These are phyloP conservation scores for Lithodes maja DNA, from an alignment of 2,888 invertebrate species.

Conservation along the genomic window DNA sequence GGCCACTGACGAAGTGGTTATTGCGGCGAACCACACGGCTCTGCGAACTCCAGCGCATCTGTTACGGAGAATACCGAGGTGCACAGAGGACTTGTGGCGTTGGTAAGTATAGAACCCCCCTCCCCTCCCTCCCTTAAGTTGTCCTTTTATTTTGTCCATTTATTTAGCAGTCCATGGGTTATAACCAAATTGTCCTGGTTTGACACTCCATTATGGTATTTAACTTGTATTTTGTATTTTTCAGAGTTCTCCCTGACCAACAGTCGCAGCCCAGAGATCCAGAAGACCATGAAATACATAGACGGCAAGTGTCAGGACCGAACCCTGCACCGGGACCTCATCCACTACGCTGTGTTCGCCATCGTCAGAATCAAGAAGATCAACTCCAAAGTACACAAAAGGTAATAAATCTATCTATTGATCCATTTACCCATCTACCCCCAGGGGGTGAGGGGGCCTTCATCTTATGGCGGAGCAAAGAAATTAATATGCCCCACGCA, in stretches of 20 bases:
- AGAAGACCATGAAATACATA: constrained; percentile 81
- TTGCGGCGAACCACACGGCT: constrained; percentile 81
- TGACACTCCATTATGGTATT: no score
- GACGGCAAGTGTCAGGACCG: constrained; percentile 76
- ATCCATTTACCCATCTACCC: no score
- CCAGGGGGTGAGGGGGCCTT: no score
- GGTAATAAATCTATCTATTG: constrained; percentile 72
- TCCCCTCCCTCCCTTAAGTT: not conserved
- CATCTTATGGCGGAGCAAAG: no score
- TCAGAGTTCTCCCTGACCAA: constrained; percentile 83
- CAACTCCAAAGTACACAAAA: constrained; percentile 84
- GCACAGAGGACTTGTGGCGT: constrained; percentile 83
- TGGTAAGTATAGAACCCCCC: constrained; percentile 73
- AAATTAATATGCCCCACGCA: no score
- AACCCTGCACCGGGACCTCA: constrained; percentile 68
- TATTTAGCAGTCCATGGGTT: no score
- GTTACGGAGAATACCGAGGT: constrained; percentile 87
- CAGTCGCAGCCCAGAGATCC: constrained; percentile 82
- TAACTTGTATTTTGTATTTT: constrained; percentile 46
- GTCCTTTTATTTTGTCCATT: not conserved
- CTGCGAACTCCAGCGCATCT: constrained; percentile 94
- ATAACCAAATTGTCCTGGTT: no score
- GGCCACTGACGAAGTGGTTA: constrained; percentile 69
- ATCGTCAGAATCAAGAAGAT: constrained; percentile 86
- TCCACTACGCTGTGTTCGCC: constrained; percentile 82